Evolutionary conservation across 2,113 vertebrate genomes (phyloP).

Genomic region (Casuarius casuarius): DNA sequence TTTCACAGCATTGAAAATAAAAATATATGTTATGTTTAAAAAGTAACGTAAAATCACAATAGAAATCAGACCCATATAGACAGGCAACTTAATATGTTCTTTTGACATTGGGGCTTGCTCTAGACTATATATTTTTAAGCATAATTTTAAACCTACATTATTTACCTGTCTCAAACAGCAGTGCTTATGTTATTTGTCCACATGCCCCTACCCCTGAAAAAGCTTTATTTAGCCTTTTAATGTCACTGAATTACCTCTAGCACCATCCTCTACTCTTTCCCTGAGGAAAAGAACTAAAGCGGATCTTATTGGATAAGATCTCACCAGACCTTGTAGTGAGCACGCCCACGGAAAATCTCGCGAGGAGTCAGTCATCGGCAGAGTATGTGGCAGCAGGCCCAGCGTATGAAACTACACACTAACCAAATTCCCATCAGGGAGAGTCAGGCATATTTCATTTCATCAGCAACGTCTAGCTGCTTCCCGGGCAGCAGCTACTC

Average conservation of each 20-base stretch:
- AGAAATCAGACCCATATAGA: not conserved
- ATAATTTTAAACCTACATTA: not conserved
- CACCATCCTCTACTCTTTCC: not conserved
- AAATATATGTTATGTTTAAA: not conserved
- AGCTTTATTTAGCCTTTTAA: not conserved
- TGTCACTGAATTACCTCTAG: not conserved
- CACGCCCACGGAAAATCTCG: too few species aligned
- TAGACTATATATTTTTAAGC: not conserved
- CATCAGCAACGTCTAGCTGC: too few species aligned
- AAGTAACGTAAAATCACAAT: not conserved
- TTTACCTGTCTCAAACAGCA: not conserved
- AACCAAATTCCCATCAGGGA: too few species aligned
- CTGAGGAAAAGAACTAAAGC: not conserved
- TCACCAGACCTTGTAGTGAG: not conserved
- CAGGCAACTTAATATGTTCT: not conserved
- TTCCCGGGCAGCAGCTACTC: too few species aligned
- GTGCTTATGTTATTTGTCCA: not conserved
- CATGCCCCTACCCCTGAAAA: not conserved
- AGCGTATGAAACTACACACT: too few species aligned
- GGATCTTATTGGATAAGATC: not conserved
- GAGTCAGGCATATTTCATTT: too few species aligned
- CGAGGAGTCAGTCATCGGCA: too few species aligned
- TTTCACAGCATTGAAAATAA: not conserved
- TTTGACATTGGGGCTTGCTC: not conserved
- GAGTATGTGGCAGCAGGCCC: too few species aligned